These are phyloP conservation scores for Mormyrops attenuatus DNA, from an alignment of 2,797 vertebrate genomes.

Conservation along the genomic window DNA sequence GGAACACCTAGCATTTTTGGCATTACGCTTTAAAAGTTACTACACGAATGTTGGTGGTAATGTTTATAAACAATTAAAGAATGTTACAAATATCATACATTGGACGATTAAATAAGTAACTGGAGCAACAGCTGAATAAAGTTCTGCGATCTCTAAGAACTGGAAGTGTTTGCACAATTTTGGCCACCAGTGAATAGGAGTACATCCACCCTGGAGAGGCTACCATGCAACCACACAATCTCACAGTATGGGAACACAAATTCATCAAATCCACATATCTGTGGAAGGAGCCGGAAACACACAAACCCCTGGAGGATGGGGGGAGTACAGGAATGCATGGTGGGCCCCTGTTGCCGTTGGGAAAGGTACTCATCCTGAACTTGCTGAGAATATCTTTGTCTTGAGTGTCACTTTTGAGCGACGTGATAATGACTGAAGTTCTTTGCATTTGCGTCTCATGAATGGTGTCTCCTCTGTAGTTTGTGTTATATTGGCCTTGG, in stretches of 20 bases:
- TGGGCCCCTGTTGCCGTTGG: background rate
- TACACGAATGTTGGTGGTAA: background rate
- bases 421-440: background rate
- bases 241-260: background rate
- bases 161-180: background rate
- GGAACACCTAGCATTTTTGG: background rate
- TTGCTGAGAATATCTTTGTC: background rate
- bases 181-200: background rate
- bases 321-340: too few relatives aligned
- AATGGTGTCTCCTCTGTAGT: background rate
- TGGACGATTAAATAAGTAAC: background rate
- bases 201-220: background rate
- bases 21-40: background rate
- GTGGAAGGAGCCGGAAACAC: background rate
- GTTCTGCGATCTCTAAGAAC: background rate
- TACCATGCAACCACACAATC: background rate
- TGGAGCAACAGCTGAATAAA: background rate
- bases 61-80: background rate
- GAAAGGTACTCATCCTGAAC: background rate
- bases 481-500: background rate
- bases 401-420: background rate
- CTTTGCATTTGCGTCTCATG: background rate
- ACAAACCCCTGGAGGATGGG: background rate
- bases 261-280: background rate
- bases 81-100: background rate